Evolutionary conservation across 2,797 vertebrate genomes (phyloP), one percentile per base, ranked within the genome.

Genomic region (Adrianichthys oophorus): DNA sequence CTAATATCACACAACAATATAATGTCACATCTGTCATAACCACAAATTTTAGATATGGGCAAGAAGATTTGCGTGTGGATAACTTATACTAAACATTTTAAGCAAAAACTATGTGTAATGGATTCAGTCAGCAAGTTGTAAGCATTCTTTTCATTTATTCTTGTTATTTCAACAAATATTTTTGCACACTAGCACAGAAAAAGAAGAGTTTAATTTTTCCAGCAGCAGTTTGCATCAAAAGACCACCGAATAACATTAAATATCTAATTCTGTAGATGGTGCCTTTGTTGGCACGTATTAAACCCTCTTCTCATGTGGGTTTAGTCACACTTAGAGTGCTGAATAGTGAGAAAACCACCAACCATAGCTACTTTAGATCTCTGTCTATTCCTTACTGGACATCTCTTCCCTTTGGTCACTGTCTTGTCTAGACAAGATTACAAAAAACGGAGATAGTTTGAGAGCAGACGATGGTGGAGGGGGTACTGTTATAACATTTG

Each of bases 341-440:
- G 72, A 80, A 80, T 84, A 51, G 76, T 68, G 86, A 87, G 87
- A 89, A 88, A 81, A 23, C 42, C 62, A 54, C 62, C 48, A 2
- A 56, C 76, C 60, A 56, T 45, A 50, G 62, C 70, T 56, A 61
- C 68, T 73, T 62, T 70, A 82, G 74, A 68, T 79, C 68, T 72
- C 57, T 32, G 54, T 52, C 53, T 74, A 58, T 41, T 45, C 15
- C n/a, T 68, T 55, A 19, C 70, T 78, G 59, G 49, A 19, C 23
- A 54, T 74, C 66, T 68, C 62, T 43, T 58, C 55, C 40, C 66
- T 73, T 79, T 15, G 1, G 57, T 77, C 69, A 84, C 91, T 90
- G 89, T 90, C 79, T 90, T 54, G 62, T 81, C 82, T 62, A 56
- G 62, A 82, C 82, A 64, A 85, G 89, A 92, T 91, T 90, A 85